Base-by-base conservation (phyloP, 2,113 vertebrate genomes). In the Crocuta crocuta region DNA sequence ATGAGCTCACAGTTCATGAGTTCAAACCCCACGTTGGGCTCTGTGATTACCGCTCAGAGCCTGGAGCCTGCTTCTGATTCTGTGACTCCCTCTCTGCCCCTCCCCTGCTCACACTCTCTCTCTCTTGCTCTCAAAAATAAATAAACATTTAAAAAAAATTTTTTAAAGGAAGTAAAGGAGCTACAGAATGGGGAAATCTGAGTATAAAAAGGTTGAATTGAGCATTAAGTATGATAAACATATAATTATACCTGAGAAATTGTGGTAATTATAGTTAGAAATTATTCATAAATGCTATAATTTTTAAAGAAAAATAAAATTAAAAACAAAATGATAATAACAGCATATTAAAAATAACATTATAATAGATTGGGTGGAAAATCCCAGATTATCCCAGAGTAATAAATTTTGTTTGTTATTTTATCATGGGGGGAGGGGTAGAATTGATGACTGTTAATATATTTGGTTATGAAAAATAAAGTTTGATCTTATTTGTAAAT, bases 171-270 rank as follows among this genome's bases (percentile, higher is more conserved):
- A 50, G 50, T 50, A 12, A 50, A 50, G 78, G 3, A 82, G 23
- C 19, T 71, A 53, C 95, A 93, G 55, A 97, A 86, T 89, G 45
- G 31, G 63, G 45, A 92, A 96, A 83, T 80, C 53, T 87, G n/a
- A 90, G 31, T 65, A 58, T 92, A 21, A 89, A 80, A 88, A 74
- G 24, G 28, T 24, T 58, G 45, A 90, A 86, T 50, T 95, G 83
- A 92, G 53, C 50, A 90, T 87, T 96, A 92, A 96, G 83, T 92
- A 31, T 61, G 43, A 82, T 76, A 95, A 95, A 92, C 61, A 83
- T 82, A 48, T 89, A 97, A 96, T 95, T 96, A 90, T 28, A 65
- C 26, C 76, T 83, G 63, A 92, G 94, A 63, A 94, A 84, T 53
- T 70, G 8, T 91, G 31, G 45, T 61, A 79, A 93, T 84, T 94